Evolutionary conservation across 1,140 invertebrate genomes (phyloP), one percentile per base, ranked within the genome.

Genomic region (Mycetomoellerius zeteki): DNA sequence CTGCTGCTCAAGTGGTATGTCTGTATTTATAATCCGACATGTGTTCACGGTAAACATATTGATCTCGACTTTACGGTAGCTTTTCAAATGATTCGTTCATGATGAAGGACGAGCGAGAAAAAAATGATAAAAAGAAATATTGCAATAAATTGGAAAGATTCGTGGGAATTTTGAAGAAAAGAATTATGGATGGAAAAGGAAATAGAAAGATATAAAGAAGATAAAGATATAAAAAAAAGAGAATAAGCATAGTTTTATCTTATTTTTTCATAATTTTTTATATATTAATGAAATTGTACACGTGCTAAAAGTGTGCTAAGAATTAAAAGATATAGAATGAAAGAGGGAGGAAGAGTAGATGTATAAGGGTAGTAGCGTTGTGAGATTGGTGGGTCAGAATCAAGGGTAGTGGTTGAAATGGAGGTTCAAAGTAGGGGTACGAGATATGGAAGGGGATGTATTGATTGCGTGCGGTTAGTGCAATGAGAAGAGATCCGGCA

Each of bases 401-500:
- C 85, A 87, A 85, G 84, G 71, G 85, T 91, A 54, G 72, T 56
- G 37, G 30, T 75, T 60, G 65, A 62, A 54, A 76, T 77, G 56
- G 33, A 67, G 78, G 73, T 21, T 54, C 24, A 54, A 62, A 67
- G 89, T 62, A 69, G 89, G 78, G 64, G 14, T 33, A 52, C 54
- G 67, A 64, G 50, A 33, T 8, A 19, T 65, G 54, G 86, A 89
- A 90, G 89, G 91, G 90, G 89, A 88, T 80, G 93, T 94, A 94
- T 94, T 94, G 94, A 94, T 95, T 94, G 93, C 91, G 90, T 87
- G 90, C 60, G 81, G 90, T 92, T 91, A 78, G 90, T 86, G 89
- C 87, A 80, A 91, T 72, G 65, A 85, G 69, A 80, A 91, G 56
- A 58, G 62, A 58, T 72, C 75, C 19, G 21, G 69, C 56, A 72